Evolutionary conservation across 2,797 vertebrate species (phyloP).

Genomic region (Botia almorhae): DNA sequence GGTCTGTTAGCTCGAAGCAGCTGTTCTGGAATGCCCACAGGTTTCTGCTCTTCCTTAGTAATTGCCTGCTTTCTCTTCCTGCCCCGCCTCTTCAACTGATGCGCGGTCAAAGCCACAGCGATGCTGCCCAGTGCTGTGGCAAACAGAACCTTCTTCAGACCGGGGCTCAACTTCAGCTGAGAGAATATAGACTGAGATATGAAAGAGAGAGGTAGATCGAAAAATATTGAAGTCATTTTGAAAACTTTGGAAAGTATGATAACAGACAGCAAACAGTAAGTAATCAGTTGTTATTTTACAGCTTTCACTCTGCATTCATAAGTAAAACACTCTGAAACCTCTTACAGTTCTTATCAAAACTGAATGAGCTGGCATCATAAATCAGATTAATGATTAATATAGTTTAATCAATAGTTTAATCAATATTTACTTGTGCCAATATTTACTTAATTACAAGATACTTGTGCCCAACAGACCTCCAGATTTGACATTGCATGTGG

Average conservation of each 20-base stretch:
- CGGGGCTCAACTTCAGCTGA: constrained; percentile 89
- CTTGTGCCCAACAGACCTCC: no score
- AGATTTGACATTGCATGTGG: no score
- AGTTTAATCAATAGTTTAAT: neutral
- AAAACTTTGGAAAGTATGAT: no score
- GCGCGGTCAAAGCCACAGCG: constrained; percentile 93
- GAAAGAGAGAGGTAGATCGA: constrained; percentile 5
- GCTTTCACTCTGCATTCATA: neutral
- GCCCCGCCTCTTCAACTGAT: constrained; percentile 92
- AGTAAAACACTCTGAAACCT: neutral
- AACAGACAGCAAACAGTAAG: neutral
- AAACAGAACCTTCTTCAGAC: constrained; percentile 94
- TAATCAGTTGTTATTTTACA: neutral
- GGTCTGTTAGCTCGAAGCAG: constrained; percentile 84
- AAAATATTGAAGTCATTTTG: no score
- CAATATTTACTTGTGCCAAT: no score
- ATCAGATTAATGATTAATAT: neutral
- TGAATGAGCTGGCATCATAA: neutral
- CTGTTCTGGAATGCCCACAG: constrained; percentile 81
- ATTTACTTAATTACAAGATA: no score
- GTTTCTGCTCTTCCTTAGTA: constrained; percentile 77
- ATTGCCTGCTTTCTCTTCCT: constrained; percentile 87
- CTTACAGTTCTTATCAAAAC: neutral
- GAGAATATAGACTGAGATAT: constrained; percentile 86
- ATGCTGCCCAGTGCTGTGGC: constrained; percentile 95